A percentile compares a stretch with the other conserved stretches of the same genome.
Evolutionary conservation across 2,113 vertebrate genomes (phyloP).

Genomic region (Urocitellus parryii): DNA sequence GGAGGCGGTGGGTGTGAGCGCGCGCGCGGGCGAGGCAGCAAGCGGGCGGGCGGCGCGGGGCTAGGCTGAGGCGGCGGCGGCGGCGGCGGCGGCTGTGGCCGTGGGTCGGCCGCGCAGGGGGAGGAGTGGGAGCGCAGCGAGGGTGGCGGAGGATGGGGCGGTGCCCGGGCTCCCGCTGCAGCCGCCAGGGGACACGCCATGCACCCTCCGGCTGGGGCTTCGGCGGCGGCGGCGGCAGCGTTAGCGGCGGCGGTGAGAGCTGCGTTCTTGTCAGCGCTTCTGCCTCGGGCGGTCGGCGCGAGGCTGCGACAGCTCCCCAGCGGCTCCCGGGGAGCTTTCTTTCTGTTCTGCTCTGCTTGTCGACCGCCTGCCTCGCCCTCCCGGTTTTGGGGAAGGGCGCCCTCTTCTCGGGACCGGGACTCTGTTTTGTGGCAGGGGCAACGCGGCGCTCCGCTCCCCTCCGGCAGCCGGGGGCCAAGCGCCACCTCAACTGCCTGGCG

Average conservation of each 20-base stretch:
- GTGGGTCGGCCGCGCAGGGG: conserved; percentile 75
- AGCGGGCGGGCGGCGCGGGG: not conserved
- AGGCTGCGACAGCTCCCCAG: too few relatives aligned
- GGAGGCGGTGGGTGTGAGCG: conserved; percentile 35
- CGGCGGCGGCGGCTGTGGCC: conserved; percentile 63
- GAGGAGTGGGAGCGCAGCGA: conserved; percentile 73
- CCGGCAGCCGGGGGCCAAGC: too few relatives aligned
- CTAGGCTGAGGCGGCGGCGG: conserved; percentile 55
- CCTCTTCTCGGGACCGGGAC: too few relatives aligned
- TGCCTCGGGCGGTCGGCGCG: too few relatives aligned
- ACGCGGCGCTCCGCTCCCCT: too few relatives aligned
- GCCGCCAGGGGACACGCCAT: conserved; percentile 78
- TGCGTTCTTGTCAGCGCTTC: conserved; percentile 81
- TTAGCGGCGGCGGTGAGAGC: conserved; percentile 69
- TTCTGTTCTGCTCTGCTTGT: too few relatives aligned
- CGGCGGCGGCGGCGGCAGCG: conserved; percentile 66
- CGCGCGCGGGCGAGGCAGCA: not conserved
- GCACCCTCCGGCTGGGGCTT: conserved; percentile 76
- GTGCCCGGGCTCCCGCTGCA: conserved; percentile 80
- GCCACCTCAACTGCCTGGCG: too few relatives aligned
- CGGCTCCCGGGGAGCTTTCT: too few relatives aligned
- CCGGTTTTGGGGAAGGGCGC: too few relatives aligned
- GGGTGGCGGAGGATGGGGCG: conserved; percentile 81
- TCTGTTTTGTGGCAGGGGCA: too few relatives aligned
- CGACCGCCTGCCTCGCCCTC: too few relatives aligned